Conservation (phyloP, 2,113 vertebrate genomes). For the Emydocephalus ijimae region DNA sequence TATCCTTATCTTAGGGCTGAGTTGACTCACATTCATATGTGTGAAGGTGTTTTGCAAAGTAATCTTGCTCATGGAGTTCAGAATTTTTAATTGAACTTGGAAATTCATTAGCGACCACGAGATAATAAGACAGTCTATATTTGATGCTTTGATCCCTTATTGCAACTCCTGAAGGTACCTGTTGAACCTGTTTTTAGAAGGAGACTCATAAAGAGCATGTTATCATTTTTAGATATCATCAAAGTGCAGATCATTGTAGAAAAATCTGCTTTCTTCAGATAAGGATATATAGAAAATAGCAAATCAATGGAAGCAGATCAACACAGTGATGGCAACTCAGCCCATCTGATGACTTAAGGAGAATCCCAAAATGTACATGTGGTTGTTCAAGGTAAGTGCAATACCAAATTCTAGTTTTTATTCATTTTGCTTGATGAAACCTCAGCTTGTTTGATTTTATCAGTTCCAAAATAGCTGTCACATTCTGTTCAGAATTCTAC, state of each 20-base stretch:
- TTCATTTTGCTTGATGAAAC: background rate
- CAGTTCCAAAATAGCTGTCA: background rate
- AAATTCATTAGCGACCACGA: background rate
- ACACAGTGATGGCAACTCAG: background rate
- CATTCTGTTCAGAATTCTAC: background rate
- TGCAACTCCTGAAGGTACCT: background rate
- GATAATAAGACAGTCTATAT: background rate
- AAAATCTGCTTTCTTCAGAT: background rate
- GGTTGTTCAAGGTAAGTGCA: background rate
- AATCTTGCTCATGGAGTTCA: background rate
- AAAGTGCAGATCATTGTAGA: background rate
- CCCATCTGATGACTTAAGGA: background rate
- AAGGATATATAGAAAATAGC: background rate
- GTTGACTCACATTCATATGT: background rate
- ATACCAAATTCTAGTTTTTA: background rate
- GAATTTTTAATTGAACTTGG: background rate
- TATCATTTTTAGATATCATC: background rate
- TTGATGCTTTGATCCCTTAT: background rate
- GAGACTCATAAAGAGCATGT: background rate
- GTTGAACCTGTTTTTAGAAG: background rate
- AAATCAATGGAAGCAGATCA: background rate
- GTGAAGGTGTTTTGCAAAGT: background rate
- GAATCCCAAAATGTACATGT: background rate
- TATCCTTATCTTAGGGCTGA: background rate
- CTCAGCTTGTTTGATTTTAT: background rate